Base-by-base conservation (phyloP, 1,140 invertebrate species). In the Apis florea region DNA sequence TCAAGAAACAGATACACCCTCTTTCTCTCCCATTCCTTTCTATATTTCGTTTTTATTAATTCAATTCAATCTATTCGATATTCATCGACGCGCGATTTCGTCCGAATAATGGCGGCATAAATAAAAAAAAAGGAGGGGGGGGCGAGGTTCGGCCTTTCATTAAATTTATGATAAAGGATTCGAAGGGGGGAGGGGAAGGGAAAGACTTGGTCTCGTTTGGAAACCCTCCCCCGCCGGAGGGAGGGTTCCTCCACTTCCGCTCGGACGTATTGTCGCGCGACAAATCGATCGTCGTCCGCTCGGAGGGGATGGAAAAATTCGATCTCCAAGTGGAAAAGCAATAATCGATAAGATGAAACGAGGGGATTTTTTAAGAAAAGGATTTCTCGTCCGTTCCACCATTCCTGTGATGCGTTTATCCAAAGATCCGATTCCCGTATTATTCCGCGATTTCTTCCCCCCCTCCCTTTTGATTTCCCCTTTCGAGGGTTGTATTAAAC, bases 41-140 rank as follows among this genome's bases (percentile, higher is more conserved):
- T n/a, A n/a, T n/a, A n/a, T n/a, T 74, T 40, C 71, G 71, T 56
- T 74, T 80, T 5, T 53, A 74, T 74, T 74, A 80, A 80, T 80
- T 58, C 77, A 40, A 79, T 72, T 79, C 68, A 53, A 79, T 53
- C 76, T 6, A 15, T 19, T 47, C 61, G 78, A 80, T 80, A 80
- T 74, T 80, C 78, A 74, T 74, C 70, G 70, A 26, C 9, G 40
- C 61, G 61, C 61, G 78, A 31, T 80, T 74, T 63, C 70, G 24
- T 19, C 4, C 4, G 61, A 66, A 74, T 53, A 80, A 74, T 66
- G 61, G 54, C 73, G 40, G 61, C 66, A 64, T 79, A 74, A 80
- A 80, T 80, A 74, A 74, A 67, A 80, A 66, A 59, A 9, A 26
- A 11, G 17, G 21, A 3, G 10, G 11, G 10, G 11, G 3, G 31